Evolutionary conservation across 2,113 vertebrate species (phyloP).

Genomic region (Galbula dea): DNA sequence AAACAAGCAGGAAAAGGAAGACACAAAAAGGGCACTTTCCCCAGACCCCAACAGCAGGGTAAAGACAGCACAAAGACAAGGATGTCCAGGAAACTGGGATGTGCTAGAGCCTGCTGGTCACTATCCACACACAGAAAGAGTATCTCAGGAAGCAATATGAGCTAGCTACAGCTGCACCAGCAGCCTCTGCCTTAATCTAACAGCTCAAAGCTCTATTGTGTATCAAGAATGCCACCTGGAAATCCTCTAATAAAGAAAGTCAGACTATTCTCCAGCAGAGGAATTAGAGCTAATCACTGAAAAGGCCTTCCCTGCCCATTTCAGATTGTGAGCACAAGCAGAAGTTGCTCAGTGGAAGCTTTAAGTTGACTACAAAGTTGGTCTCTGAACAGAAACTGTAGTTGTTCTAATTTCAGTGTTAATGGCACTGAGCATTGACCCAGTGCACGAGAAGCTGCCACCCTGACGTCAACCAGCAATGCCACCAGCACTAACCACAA

Average conservation of each 20-base stretch:
- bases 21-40: neutral
- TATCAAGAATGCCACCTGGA: neutral
- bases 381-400: neutral
- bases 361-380: neutral
- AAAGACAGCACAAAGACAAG: neutral
- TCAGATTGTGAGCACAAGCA: neutral
- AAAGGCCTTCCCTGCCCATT: neutral
- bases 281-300: neutral
- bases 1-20: neutral
- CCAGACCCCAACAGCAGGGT: neutral
- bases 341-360: neutral
- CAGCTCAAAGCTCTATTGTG: rapidly evolving
- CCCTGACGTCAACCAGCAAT: neutral
- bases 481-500: rapidly evolving
- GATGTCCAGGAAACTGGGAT: neutral
- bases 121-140: rapidly evolving
- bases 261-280: neutral
- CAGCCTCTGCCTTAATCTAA: neutral
- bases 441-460: neutral
- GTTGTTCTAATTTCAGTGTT: neutral
- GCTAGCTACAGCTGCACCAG: neutral
- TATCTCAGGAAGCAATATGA: neutral
- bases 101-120: neutral
- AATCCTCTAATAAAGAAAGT: neutral
- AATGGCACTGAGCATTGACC: neutral